These are phyloP conservation scores for Melanotaenia pygmaea DNA, from an alignment of 2,797 vertebrate species.

Conservation along the genomic window DNA sequence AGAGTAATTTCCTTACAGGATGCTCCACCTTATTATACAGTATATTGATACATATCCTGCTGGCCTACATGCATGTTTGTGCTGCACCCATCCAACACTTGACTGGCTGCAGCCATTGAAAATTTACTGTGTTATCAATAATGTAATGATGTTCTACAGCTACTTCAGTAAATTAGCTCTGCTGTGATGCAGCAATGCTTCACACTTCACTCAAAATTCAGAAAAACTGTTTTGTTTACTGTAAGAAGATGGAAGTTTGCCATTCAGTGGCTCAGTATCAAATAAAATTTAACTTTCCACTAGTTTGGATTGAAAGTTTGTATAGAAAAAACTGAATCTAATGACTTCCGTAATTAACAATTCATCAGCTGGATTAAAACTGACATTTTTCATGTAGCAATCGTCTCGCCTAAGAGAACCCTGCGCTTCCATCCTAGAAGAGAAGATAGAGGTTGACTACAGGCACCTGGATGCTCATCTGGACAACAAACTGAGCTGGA, in stretches of 20 bases:
- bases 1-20: conserved; percentile 64
- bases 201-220: background rate
- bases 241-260: conserved; percentile 1
- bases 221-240: background rate
- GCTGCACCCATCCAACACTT: conserved; percentile 10
- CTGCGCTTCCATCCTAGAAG: too few species aligned
- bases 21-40: conserved; percentile 59
- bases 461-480: too few species aligned
- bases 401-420: too few species aligned
- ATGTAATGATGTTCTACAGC: background rate
- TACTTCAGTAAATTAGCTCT: background rate
- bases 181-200: background rate
- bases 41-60: conserved; percentile 65
- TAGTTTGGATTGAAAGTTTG: background rate
- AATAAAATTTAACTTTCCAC: too few species aligned
- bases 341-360: background rate
- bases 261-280: background rate
- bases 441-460: too few species aligned
- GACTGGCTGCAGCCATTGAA: conserved; percentile 7
- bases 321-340: background rate
- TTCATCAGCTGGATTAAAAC: too few species aligned
- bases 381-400: too few species aligned
- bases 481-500: too few species aligned
- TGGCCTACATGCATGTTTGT: background rate
- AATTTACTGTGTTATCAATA: conserved; percentile 1